Conservation (phyloP, 2,113 vertebrate species). For the Eira barbara region DNA sequence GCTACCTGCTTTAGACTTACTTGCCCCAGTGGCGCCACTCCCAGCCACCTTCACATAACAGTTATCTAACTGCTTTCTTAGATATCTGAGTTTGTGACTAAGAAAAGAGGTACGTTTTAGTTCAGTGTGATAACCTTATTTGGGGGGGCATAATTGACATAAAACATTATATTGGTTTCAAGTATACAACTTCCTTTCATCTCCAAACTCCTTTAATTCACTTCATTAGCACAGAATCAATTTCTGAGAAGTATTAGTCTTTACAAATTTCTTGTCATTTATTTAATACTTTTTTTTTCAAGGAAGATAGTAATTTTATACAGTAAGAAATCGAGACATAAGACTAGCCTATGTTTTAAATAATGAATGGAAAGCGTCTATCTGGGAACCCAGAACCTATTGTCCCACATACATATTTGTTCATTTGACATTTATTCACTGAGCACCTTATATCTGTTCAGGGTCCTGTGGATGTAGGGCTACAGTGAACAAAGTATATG, state of each 20-base stretch:
- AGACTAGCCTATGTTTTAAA: neutral
- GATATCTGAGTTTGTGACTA: neutral
- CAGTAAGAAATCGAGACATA: neutral
- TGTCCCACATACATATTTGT: neutral
- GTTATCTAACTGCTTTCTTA: neutral
- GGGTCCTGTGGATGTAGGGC: neutral
- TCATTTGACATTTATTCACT: neutral
- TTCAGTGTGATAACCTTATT: neutral
- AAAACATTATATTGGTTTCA: neutral
- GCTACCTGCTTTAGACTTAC: neutral
- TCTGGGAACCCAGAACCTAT: neutral
- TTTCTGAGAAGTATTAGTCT: neutral
- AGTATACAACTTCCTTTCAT: neutral
- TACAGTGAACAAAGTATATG: neutral
- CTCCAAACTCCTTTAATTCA: neutral
- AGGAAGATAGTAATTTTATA: neutral
- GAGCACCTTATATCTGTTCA: neutral
- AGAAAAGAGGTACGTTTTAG: neutral
- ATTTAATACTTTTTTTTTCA: neutral
- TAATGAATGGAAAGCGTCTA: neutral
- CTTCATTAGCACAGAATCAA: neutral
- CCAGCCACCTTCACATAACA: neutral
- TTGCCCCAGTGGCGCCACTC: neutral
- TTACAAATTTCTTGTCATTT: neutral
- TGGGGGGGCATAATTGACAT: neutral